Base-by-base conservation (phyloP, 2,797 vertebrate genomes). In the Neopelma chrysocephalum region DNA sequence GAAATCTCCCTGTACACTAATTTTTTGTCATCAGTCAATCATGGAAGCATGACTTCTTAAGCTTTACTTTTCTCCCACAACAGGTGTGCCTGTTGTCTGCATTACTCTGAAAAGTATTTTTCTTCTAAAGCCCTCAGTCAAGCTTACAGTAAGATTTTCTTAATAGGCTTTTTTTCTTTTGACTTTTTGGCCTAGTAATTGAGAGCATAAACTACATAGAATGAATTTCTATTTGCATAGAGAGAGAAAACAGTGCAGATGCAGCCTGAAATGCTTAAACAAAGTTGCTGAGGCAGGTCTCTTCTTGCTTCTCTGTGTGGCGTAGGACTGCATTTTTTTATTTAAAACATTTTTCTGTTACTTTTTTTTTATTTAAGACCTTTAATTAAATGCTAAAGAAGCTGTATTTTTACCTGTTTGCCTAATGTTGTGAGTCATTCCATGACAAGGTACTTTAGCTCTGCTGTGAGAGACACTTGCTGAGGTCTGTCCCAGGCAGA, bases 381-480 rank as follows among this genome's bases (percentile, higher is more conserved):
- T 88, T 84, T 90, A 94, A 93, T 93, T 88, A 91, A 69, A 76
- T 79, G 43, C 18, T 65, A 70, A 92, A 92, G 50, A 61, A 84
- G 66, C n/a, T 0, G 0, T 76, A 32, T 72, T 90, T 94, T 95
- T 69, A 69, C 70, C 36, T 78, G 38, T 91, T 81, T 95, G 38
- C 68, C 42, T 83, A 75, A 88, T 1, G 18, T 51, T 60, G 22
- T 93, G 86, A 92, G 51, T 96, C 91, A 95, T 54, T 10, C 45
- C 51, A 11, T 4, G 6, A 38, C 0, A 6, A 79, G 77, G 7
- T 76, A 36, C 38, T 90, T 68, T 47, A 61, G 65, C 31, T 80
- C 57, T 54, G 61, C 73, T 94, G 65, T 94, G 96, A 71, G 85
- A 96, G 79, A 82, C 4, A 4, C 43, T 76, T 51, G 22, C 62